Base-by-base conservation (phyloP, 2,888 invertebrate species). In the Coecobrya sp. region DNA sequence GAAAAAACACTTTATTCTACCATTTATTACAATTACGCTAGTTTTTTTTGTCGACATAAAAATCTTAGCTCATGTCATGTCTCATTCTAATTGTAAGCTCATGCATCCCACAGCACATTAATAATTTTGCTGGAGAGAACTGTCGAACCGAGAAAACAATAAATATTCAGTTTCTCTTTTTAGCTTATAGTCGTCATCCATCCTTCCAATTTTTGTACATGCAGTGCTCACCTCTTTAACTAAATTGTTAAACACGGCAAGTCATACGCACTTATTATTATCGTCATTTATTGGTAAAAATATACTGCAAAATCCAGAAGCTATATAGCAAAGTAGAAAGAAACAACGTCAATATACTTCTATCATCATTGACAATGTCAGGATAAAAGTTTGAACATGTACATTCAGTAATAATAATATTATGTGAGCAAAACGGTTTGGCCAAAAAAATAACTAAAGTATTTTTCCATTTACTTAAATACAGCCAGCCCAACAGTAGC, bases 1-100 rank as follows among this genome's bases (percentile, higher is more conserved):
- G 88, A 88, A 88, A 81, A 88, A 88, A 88, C 88, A 85, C 88
- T 84, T 88, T 92, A 88, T 68, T 76, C 36, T 25, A n/a, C 52
- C 68, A 81, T 86, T 68, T 85, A 68, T 68, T 68, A 30, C 68
- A 2, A 68, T 27, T 68, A 13, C 25, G 8, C 30, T 30, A 25
- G 68, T 0, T 62, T 42, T 76, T 22, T 76, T 22, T 45, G 25
- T 49, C 45, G 49, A 22, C 45, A 49, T 49, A 49, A 76, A 76
- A 45, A 42, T 76, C 1, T 42, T 76, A 10, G 19, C 30, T 70
- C 16, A 70, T 65, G 13, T 70, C 16, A 70, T 65, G 13, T 27
- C 16, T 36, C 2, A 3, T 70, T 36, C 22, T 45, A 36, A 36
- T 73, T 45, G 62, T 62, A n/a, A n/a, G 30, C 25, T 27, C 25